A percentile compares a stretch with the other conserved stretches of the same genome.
These are phyloP conservation scores for Ranitomeya variabilis DNA, from an alignment of 2,113 vertebrate genomes.

Conservation along the genomic window DNA sequence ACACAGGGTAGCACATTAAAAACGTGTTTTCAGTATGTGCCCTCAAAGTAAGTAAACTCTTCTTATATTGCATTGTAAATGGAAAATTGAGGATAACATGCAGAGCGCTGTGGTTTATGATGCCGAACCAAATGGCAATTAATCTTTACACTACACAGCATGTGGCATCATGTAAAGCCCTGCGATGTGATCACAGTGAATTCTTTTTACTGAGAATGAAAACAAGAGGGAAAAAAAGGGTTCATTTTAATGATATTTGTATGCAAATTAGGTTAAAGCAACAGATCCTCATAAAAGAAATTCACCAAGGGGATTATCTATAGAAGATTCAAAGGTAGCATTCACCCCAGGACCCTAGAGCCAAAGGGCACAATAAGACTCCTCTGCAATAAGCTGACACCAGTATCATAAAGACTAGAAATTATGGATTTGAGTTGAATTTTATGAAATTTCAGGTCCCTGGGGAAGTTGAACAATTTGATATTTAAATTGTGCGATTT, in stretches of 20 bases:
- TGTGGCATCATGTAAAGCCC: constrained; percentile 32
- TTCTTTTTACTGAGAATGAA: constrained; percentile 41
- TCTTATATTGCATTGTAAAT: constrained; percentile 29
- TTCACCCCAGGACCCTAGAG: too few relatives aligned
- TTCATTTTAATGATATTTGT: constrained; percentile 42
- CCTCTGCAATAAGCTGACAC: too few relatives aligned
- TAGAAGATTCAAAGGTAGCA: too few relatives aligned
- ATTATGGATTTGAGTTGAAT: too few relatives aligned
- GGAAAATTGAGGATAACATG: constrained; percentile 57
- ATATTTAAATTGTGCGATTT: too few relatives aligned
- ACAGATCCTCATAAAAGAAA: not conserved
- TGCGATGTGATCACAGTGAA: constrained; percentile 27
- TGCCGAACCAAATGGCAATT: constrained; percentile 59
- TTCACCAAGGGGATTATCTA: too few relatives aligned
- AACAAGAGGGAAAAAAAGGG: not conserved
- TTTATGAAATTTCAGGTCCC: too few relatives aligned
- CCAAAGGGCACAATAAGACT: too few relatives aligned
- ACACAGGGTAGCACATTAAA: constrained; percentile 35
- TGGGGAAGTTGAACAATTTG: too few relatives aligned
- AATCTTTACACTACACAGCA: constrained; percentile 59
- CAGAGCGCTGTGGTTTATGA: constrained; percentile 60
- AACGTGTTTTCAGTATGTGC: constrained; percentile 11
- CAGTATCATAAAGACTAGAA: too few relatives aligned
- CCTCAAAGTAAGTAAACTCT: constrained; percentile 35
- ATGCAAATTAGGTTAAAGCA: constrained; percentile 57